Conservation (phyloP, 2,113 vertebrate species). For the Asarcornis scutulata region DNA sequence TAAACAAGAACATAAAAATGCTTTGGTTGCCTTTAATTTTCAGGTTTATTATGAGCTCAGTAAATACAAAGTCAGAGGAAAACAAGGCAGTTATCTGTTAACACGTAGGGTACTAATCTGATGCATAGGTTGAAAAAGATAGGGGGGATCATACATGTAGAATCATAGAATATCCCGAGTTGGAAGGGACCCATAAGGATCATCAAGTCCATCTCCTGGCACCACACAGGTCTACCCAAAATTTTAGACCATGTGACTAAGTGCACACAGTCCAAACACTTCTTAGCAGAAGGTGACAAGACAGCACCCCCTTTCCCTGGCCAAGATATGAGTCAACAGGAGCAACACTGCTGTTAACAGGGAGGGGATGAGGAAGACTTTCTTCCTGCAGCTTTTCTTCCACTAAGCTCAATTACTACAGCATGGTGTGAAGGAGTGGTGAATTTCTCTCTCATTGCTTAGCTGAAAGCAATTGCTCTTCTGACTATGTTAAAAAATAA, state of each 20-base stretch:
- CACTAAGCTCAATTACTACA: not conserved
- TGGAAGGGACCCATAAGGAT: too few species aligned
- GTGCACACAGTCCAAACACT: too few species aligned
- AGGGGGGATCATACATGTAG: not conserved
- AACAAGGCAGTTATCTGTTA: not conserved
- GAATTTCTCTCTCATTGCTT: not conserved
- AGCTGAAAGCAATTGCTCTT: slow-evolving; percentile 33
- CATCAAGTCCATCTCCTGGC: too few species aligned
- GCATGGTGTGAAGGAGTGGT: not conserved
- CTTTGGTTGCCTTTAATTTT: slow-evolving; percentile 1
- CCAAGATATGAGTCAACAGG: fast-evolving
- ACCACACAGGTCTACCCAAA: too few species aligned
- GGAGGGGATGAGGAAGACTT: not conserved
- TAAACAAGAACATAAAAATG: not conserved
- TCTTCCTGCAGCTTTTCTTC: not conserved
- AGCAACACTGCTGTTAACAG: fast-evolving
- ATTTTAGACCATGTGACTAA: too few species aligned
- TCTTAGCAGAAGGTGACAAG: not conserved
- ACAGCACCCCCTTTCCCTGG: fast-evolving
- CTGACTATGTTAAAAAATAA: slow-evolving; percentile 37
- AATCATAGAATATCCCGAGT: too few species aligned
- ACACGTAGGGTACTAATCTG: not conserved
- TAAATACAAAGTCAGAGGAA: slow-evolving; percentile 10
- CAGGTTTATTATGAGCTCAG: slow-evolving; percentile 9
- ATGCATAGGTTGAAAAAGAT: not conserved